A percentile compares a stretch with the other conserved stretches of the same genome.
Conservation (phyloP, 2,888 invertebrate genomes). For the Steinernema scapterisci region DNA sequence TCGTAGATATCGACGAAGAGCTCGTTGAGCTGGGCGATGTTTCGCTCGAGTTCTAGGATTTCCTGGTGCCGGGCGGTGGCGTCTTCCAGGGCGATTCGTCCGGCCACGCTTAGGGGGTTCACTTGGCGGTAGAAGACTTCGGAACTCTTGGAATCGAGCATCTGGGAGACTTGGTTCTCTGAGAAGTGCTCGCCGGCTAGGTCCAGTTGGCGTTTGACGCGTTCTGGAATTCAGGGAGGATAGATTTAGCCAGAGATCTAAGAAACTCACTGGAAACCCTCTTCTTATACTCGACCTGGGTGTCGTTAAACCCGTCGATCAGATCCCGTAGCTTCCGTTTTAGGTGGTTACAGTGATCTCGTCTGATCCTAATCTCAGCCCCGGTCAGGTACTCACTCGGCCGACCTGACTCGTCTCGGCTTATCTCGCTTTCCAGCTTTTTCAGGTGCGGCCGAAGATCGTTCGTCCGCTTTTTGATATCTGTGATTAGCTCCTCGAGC, state of each 20-base stretch:
- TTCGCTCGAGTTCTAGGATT: conserved; percentile 98
- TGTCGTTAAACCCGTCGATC: conserved; percentile 55
- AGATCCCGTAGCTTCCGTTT: conserved; percentile 56
- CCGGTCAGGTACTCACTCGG: conserved; percentile 34
- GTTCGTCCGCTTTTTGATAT: conserved; percentile 42
- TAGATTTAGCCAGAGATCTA: not conserved
- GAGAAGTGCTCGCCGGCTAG: conserved; percentile 58
- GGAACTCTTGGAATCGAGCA: conserved; percentile 56
- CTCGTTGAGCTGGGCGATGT: conserved; percentile 97
- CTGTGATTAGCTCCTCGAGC: conserved; percentile 58
- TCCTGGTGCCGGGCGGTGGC: conserved; percentile 82
- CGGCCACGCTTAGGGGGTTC: conserved; percentile 59
- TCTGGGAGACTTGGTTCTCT: conserved; percentile 55
- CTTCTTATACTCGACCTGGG: conserved; percentile 61
- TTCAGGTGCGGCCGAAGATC: conserved; percentile 42
- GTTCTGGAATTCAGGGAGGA: conserved; percentile 39
- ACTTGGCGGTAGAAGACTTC: conserved; percentile 63
- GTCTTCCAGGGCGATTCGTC: conserved; percentile 60
- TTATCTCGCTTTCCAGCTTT: conserved; percentile 40
- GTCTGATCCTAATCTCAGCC: conserved; percentile 50
- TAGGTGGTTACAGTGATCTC: conserved; percentile 60
- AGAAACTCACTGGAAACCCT: conserved; percentile 60
- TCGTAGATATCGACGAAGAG: conserved; percentile 99
- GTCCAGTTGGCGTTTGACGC: conserved; percentile 63
- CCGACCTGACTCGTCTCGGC: conserved; percentile 37